Percentiles rank a stretch among this genome's conserved stretches.
Evolutionary conservation across 2,113 vertebrate species (phyloP).

Genomic region (Pseudorhombus dupliciocellatus): DNA sequence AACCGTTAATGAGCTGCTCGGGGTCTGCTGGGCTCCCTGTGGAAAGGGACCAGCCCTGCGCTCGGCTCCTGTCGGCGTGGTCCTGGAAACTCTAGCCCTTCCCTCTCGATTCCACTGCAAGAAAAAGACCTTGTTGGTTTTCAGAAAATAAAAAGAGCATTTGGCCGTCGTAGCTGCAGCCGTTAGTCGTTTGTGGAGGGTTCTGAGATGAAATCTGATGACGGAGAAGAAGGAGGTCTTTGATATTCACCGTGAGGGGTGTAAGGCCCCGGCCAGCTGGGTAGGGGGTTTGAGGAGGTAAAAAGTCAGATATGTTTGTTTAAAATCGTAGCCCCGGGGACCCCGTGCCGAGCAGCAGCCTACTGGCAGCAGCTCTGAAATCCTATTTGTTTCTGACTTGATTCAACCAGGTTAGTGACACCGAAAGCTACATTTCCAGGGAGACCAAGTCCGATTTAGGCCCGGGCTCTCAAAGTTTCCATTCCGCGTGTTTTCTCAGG

Average conservation of each 20-base stretch:
- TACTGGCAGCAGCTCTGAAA: slow-evolving; percentile 29
- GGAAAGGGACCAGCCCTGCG: slow-evolving; percentile 65
- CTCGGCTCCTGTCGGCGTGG: slow-evolving; percentile 56
- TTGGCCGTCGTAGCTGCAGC: slow-evolving; percentile 49
- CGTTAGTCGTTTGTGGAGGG: slow-evolving; percentile 55
- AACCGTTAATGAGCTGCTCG: slow-evolving; percentile 73
- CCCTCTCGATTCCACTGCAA: slow-evolving; percentile 41
- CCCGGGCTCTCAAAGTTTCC: slow-evolving; percentile 1
- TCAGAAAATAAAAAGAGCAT: slow-evolving; percentile 38
- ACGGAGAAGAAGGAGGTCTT: slow-evolving; percentile 75
- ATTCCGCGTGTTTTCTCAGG: neutral
- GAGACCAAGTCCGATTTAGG: slow-evolving; percentile 1
- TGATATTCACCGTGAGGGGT: slow-evolving; percentile 67
- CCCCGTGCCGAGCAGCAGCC: slow-evolving; percentile 27
- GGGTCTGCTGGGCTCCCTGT: slow-evolving; percentile 56
- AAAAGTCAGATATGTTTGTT: slow-evolving; percentile 70
- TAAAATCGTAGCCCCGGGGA: slow-evolving; percentile 55
- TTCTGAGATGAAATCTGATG: slow-evolving; percentile 68
- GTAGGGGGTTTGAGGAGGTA: slow-evolving; percentile 56
- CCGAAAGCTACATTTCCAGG: slow-evolving; percentile 15
- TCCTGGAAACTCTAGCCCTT: slow-evolving; percentile 61
- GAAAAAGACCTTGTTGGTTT: slow-evolving; percentile 69
- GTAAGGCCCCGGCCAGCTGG: slow-evolving; percentile 47
- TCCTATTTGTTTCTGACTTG: neutral
- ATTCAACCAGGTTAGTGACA: slow-evolving; percentile 21